Conservation (phyloP, 1,140 invertebrate species). For the Calliopsis andreniformis region DNA sequence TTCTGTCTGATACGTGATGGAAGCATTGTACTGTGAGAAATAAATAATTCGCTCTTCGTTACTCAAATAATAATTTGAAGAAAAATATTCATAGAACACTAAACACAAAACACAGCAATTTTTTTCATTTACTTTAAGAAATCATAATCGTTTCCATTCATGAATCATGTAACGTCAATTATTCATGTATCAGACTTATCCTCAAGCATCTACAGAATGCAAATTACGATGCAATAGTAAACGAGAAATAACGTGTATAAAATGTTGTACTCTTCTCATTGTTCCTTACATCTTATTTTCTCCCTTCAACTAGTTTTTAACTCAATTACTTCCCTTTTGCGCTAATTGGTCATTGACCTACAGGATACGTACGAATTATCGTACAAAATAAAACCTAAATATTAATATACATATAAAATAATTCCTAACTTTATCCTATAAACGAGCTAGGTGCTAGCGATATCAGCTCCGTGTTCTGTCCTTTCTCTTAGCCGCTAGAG, state of each 20-base stretch:
- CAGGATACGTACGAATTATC: neutral
- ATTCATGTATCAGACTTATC: neutral
- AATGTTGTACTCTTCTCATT: conserved; percentile 6
- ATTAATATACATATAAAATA: conserved; percentile 18
- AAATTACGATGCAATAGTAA: neutral
- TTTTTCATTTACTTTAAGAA: neutral
- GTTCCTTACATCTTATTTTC: neutral
- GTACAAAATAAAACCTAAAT: conserved; percentile 15
- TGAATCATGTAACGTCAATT: too few species aligned
- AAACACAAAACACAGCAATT: conserved; percentile 14
- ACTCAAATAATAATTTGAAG: neutral
- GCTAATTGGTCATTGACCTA: conserved; percentile 38
- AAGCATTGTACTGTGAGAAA: neutral
- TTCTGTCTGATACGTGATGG: neutral
- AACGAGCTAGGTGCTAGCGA: neutral
- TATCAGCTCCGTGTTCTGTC: neutral
- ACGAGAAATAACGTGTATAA: conserved; percentile 21
- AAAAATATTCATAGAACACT: neutral
- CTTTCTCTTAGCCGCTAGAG: neutral
- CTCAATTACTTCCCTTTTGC: neutral
- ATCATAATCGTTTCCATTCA: too few species aligned
- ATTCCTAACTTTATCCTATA: neutral
- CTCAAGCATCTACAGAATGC: neutral
- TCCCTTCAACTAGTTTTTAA: neutral
- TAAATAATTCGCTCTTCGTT: neutral